Evolutionary conservation across 2,888 invertebrate species (phyloP), one percentile per base, ranked within the genome.

Genomic region (Diploptera punctata): DNA sequence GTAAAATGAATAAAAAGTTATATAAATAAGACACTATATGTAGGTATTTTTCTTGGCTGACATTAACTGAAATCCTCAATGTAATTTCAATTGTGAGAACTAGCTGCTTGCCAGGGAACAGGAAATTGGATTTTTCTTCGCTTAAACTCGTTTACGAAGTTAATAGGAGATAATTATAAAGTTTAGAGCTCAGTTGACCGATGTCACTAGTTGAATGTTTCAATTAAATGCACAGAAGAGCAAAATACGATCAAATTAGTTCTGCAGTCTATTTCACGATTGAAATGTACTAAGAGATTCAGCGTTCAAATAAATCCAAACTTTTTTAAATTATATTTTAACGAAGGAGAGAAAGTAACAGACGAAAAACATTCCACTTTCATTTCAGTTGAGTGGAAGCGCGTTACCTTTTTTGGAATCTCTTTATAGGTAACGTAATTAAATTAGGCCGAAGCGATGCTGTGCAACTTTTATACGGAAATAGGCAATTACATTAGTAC

Each of bases 251-350:
- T 47, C 47, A 65, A 65, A 65, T 43, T 29, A 33, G 29, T 26
- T 18, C 24, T 57, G 18, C 24, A 65, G 26, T 3, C 47, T 47
- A 43, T 65, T 65, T 65, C 18, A n/a, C 47, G 65, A 65, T n/a
- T 65, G 44, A 65, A 65, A 44, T 43, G 47, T 18, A 26, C 21
- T 47, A 33, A 65, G 21, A 57, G 57, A 16, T 13, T 16, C 7
- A 29, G 24, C 10, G 57, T 29, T 57, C 29, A 29, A 57, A 57
- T 57, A 57, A 54, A 29, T 57, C n/a, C 4, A 57, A 57, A 29
- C 57, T 5, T 1, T 13, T 57, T 54, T 29, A 16, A 24, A 0
- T 49, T 52, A 21, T 16, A 26, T 13, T 16, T 10, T 57, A 57
- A 57, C n/a, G n/a, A n/a, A n/a, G 29, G 29, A 0, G 33, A 33